A percentile compares a stretch with the other conserved stretches of the same genome.
Conservation (phyloP, 2,113 vertebrate genomes). For the Anthoscopus minutus region DNA sequence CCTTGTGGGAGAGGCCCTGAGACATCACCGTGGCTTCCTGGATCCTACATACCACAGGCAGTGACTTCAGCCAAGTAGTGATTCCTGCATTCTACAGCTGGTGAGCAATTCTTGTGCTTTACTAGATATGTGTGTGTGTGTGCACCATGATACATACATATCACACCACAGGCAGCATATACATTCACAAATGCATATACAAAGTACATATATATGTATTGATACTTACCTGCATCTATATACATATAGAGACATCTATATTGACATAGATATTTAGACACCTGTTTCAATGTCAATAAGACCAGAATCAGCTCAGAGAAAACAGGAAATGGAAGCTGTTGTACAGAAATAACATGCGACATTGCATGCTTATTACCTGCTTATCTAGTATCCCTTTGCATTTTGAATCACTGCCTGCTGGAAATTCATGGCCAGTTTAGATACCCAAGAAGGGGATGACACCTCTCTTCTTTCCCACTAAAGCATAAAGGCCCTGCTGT, state of each 20-base stretch:
- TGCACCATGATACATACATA: neutral
- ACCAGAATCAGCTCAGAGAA: neutral
- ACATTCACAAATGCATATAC: neutral
- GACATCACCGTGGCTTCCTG: neutral
- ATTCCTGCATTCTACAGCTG: neutral
- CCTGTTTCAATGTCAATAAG: neutral
- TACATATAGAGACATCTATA: neutral
- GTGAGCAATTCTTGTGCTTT: neutral
- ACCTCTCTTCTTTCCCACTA: neutral
- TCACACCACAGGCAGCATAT: neutral
- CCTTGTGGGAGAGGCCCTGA: neutral
- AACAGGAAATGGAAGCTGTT: neutral
- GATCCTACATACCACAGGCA: neutral
- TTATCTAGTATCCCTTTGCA: neutral
- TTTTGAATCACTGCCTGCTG: neutral
- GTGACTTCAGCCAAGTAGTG: neutral
- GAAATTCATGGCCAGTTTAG: neutral
- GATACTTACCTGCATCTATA: neutral
- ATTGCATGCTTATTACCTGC: neutral
- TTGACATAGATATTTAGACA: neutral
- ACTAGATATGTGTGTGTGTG: rapidly evolving
- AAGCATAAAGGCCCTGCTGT: neutral
- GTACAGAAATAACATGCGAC: neutral
- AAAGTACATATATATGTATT: neutral
- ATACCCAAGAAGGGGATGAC: neutral